A percentile compares a stretch with the other conserved stretches of the same genome.
Evolutionary conservation across 2,888 invertebrate genomes (phyloP).

Genomic region (Macrosoma leucophasiata): DNA sequence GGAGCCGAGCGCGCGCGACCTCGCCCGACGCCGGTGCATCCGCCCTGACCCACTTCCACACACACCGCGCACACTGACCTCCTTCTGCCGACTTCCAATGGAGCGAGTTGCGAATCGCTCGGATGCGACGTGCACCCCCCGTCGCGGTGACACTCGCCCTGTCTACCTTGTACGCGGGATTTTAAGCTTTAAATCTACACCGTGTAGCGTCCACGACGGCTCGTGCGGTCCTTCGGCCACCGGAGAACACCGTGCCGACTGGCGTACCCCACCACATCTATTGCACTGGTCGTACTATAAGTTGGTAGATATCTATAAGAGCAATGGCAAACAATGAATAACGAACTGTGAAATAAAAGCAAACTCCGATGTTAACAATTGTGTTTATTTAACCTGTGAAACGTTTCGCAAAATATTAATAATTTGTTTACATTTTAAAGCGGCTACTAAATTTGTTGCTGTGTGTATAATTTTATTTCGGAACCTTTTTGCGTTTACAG

Average conservation of each 20-base stretch:
- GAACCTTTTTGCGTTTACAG: no score
- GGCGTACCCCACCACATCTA: constrained; percentile 26
- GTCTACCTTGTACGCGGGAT: constrained; percentile 24
- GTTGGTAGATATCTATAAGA: constrained; percentile 32
- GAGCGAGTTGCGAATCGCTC: constrained; percentile 30
- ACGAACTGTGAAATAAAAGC: constrained; percentile 45
- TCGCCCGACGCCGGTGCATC: constrained; percentile 45
- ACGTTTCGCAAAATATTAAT: constrained; percentile 12
- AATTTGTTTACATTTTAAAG: constrained; percentile 17
- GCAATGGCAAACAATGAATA: constrained; percentile 38
- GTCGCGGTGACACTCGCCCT: constrained; percentile 24
- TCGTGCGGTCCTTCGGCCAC: no score
- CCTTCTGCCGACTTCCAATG: constrained; percentile 33
- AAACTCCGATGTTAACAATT: constrained; percentile 30
- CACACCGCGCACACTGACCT: constrained; percentile 53
- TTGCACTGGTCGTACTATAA: constrained; percentile 42
- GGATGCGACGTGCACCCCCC: constrained; percentile 28
- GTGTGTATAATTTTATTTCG: no score
- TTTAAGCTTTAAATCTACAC: constrained; percentile 25
- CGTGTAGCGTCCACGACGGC: constrained; percentile 6
- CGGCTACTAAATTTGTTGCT: no score
- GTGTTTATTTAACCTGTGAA: constrained; percentile 24
- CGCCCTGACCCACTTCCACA: constrained; percentile 70
- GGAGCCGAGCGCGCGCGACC: constrained; percentile 45
- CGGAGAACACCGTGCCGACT: constrained; percentile 10